A percentile compares a stretch with the other conserved stretches of the same genome.
Evolutionary conservation across 2,797 vertebrate genomes (phyloP).

Genomic region (Petrocephalus sullivani): DNA sequence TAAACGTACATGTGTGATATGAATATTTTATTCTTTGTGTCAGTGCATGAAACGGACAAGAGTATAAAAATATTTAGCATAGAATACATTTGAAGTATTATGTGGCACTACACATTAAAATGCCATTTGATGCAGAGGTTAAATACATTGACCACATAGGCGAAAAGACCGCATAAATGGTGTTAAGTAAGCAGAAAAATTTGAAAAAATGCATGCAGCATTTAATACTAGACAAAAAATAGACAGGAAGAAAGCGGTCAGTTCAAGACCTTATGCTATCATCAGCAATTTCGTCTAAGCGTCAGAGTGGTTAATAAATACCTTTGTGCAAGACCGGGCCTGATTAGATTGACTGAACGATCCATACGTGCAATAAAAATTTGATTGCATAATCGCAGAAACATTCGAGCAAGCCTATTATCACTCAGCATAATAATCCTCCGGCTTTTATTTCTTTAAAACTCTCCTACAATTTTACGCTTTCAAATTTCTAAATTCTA

Average conservation of each 20-base stretch:
- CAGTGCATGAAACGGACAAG: not conserved
- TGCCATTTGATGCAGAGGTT: not conserved
- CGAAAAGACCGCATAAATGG: not conserved
- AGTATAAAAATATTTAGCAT: constrained; percentile 1
- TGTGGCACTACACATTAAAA: not conserved
- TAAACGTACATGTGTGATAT: not conserved
- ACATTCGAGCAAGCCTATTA: not conserved
- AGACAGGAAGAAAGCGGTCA: not conserved
- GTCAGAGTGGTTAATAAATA: not conserved
- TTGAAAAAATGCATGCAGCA: not conserved
- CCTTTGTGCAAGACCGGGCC: not conserved
- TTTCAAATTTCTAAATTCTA: not conserved
- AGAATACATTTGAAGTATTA: not conserved
- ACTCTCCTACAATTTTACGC: not conserved
- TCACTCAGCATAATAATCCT: not conserved
- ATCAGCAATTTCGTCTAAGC: not conserved
- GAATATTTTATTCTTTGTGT: not conserved
- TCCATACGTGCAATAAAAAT: not conserved
- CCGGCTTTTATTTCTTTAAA: not conserved
- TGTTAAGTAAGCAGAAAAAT: not conserved
- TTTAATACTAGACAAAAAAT: not conserved
- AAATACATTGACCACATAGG: not conserved
- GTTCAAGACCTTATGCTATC: not conserved
- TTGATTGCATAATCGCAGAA: not conserved
- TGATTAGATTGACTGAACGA: not conserved